Percentiles rank a stretch among this genome's conserved stretches.
Conservation (phyloP, 2,113 vertebrate genomes). For the Etia nguti region DNA sequence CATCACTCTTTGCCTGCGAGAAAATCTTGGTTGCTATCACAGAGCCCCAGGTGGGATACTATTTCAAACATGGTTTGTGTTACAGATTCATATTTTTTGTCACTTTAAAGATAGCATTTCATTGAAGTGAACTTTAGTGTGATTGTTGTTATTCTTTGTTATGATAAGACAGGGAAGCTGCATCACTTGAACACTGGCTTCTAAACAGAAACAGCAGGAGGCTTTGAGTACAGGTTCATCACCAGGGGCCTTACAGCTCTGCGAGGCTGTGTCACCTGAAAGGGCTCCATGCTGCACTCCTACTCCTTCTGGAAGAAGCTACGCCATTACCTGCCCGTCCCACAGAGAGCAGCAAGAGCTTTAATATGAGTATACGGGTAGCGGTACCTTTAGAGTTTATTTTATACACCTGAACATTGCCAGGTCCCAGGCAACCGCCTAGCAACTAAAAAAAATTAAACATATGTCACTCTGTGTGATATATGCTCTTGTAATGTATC, state of each 20-base stretch:
- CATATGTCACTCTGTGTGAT: background rate
- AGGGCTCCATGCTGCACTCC: conserved; percentile 63
- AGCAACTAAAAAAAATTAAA: background rate
- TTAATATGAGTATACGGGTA: background rate
- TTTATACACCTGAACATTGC: background rate
- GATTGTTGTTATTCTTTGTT: background rate
- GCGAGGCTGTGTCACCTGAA: conserved; percentile 79
- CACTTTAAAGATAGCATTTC: background rate
- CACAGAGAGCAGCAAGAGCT: background rate
- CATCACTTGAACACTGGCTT: conserved; percentile 70
- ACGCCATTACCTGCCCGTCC: conserved; percentile 79
- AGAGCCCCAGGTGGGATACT: background rate
- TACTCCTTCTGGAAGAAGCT: conserved; percentile 88
- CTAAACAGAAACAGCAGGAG: conserved; percentile 59
- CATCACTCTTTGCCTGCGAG: background rate
- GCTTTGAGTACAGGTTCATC: conserved; percentile 18
- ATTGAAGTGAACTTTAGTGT: background rate
- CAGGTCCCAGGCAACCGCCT: background rate
- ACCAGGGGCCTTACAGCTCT: conserved; percentile 76
- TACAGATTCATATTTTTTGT: background rate
- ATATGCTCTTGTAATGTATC: background rate
- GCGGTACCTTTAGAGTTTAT: background rate
- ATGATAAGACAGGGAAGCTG: conserved; percentile 55
- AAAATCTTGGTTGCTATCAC: background rate
- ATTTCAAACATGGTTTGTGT: background rate